Conservation (phyloP, 1,140 invertebrate species). For the Conus ventricosus region DNA sequence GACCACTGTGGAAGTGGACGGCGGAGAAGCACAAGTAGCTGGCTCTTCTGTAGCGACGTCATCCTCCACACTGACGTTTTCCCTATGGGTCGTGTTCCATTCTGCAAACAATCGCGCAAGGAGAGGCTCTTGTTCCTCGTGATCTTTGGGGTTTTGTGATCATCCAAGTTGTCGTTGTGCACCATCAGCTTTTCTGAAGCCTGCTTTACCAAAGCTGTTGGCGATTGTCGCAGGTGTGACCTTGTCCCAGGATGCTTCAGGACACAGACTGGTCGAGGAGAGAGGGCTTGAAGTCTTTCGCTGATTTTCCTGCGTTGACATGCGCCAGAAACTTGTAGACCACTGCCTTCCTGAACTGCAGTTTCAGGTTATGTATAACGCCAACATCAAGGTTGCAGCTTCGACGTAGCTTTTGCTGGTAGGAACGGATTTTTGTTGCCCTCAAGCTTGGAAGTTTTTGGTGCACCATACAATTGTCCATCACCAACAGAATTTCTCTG, state of each 20-base stretch:
- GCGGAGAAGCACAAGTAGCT: not conserved
- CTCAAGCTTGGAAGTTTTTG: slow-evolving; percentile 18
- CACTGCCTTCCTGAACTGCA: slow-evolving; percentile 19
- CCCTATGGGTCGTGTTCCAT: not conserved
- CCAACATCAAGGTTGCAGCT: slow-evolving; percentile 4
- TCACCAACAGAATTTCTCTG: not conserved
- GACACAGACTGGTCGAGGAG: slow-evolving; percentile 1
- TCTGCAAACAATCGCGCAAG: not conserved
- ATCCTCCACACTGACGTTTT: not conserved
- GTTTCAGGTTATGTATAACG: slow-evolving; percentile 19
- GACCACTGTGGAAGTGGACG: no score
- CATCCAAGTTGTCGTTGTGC: not conserved
- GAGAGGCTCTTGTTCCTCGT: not conserved
- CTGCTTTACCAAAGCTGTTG: not conserved
- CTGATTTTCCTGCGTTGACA: slow-evolving; percentile 5
- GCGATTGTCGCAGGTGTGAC: not conserved
- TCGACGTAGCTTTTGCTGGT: not conserved
- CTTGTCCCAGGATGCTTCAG: not conserved
- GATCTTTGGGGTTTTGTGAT: not conserved
- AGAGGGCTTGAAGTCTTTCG: slow-evolving; percentile 25
- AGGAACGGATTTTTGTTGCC: not conserved
- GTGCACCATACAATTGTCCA: not conserved
- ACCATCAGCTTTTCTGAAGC: not conserved
- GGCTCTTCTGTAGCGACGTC: not conserved
- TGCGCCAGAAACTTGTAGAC: slow-evolving; percentile 15